These are phyloP conservation scores for Drosophila leonis DNA, from an alignment of 2,888 invertebrate genomes.

Conservation along the genomic window DNA sequence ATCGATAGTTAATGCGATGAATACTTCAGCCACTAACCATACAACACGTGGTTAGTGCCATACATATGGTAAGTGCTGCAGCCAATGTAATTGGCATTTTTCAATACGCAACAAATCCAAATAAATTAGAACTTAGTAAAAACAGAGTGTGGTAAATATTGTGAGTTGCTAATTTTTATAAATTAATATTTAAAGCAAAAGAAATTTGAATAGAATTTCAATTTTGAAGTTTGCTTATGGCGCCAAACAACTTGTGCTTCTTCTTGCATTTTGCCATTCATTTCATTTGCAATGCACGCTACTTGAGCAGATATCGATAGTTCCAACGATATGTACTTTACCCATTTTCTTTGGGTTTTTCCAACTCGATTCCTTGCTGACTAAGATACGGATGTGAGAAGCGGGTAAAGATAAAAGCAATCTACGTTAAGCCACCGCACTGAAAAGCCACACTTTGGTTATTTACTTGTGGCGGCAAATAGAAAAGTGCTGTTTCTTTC, in stretches of 20 bases:
- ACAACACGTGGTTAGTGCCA: too few relatives aligned
- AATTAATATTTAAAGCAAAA: too few relatives aligned
- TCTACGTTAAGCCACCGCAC: rapidly evolving
- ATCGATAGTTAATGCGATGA: neutral
- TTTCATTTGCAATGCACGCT: neutral
- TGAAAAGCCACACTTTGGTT: too few relatives aligned
- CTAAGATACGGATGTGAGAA: neutral
- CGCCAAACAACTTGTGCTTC: neutral
- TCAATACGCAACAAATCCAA: too few relatives aligned
- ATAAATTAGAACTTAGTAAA: too few relatives aligned
- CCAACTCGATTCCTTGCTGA: neutral
- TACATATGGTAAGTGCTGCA: too few relatives aligned
- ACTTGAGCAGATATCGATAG: neutral
- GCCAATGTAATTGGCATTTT: too few relatives aligned
- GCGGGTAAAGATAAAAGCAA: neutral
- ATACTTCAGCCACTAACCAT: too few relatives aligned
- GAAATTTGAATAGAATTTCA: too few relatives aligned
- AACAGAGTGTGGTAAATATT: too few relatives aligned
- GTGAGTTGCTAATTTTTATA: too few relatives aligned
- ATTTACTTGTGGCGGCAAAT: neutral
- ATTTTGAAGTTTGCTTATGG: neutral
- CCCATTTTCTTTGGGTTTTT: neutral
- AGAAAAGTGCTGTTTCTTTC: neutral
- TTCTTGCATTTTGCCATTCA: neutral
- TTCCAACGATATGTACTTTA: neutral